phyloP scores from a whole-genome alignment of 1,140 invertebrate species.

The Neocloeon triangulifer region DNA sequence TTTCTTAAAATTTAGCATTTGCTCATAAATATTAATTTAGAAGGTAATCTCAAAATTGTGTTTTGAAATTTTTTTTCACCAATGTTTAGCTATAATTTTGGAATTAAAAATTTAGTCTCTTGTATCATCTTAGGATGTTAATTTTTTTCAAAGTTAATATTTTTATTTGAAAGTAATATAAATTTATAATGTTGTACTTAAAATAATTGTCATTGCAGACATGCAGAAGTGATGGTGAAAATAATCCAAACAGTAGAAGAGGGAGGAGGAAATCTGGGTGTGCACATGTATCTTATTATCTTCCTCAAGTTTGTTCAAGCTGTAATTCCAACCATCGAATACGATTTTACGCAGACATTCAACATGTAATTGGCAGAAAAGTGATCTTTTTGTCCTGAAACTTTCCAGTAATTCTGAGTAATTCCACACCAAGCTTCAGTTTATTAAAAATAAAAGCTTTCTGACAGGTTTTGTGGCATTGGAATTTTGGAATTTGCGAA shows the following conservation, averaged over 20 bases:
- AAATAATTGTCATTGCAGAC: constrained; percentile 29
- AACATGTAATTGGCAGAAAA: constrained; percentile 31
- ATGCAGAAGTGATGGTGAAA: constrained; percentile 99
- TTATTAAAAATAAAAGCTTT: too few relatives aligned
- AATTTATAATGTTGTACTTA: constrained; percentile 4
- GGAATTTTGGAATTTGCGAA: too few relatives aligned
- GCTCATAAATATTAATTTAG: background rate
- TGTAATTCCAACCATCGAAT: constrained; percentile 98
- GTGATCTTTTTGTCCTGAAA: too few relatives aligned
- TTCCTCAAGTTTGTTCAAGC: constrained; percentile 99
- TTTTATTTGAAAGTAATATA: constrained; percentile 2
- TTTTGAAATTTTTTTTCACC: constrained; percentile 7
- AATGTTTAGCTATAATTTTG: constrained; percentile 3
- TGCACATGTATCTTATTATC: constrained; percentile 95
- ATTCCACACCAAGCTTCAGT: too few relatives aligned
- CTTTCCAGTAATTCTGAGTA: too few relatives aligned
- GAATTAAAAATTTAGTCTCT: constrained; percentile 6
- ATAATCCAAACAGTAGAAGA: constrained; percentile 95
- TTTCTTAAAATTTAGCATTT: background rate
- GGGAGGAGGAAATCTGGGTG: constrained; percentile 85
- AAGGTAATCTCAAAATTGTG: constrained; percentile 3
- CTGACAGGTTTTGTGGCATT: too few relatives aligned
- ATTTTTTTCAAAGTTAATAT: background rate
- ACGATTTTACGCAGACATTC: constrained; percentile 98
- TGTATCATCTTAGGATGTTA: background rate